Evolutionary conservation across 2,113 vertebrate species (phyloP), one percentile per base, ranked within the genome.

Genomic region (Hypocryptadius cinnamomeus): DNA sequence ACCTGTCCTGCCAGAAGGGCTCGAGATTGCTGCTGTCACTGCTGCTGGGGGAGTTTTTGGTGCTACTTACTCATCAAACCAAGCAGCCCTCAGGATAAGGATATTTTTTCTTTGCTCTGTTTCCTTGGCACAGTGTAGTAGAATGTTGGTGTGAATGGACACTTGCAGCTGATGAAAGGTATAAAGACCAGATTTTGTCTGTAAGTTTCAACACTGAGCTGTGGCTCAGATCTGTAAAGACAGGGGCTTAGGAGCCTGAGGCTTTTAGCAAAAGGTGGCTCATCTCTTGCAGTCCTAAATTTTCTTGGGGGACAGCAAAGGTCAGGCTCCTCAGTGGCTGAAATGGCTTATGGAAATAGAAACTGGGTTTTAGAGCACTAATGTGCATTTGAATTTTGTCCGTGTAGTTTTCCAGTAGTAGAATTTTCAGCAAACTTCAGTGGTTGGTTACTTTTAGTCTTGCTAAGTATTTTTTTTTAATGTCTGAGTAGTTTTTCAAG

Each of bases 1-100:
- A 88, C 92, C 91, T 94, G 89, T 94, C 87, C 90, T 90, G 82
- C 90, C 85, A 90, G 82, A 60, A 92, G 91, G 87, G 64, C 76
- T 79, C 1, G 27, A 63, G 66, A 72, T 79, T 33, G 4, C 65
- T 71, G 44, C 47, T 71, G 53, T 72, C 27, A 0, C 77, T 83
- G 78, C 85, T 85, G 50, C 63, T 90, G 68, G 28, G 24, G 80
- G 68, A 18, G 61, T 11, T 80, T 44, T 51, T 81, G 3, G 53
- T 72, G 74, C 31, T 9, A 10, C 39, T 90, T 19, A 24, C 53
- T 88, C 79, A 64, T 57, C 78, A 65, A 57, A 72, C 27, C 30
- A 28, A n/a, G 35, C 44, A 39, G 24, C 54, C 17, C 37, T 44
- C 40, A 60, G 61, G 42, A 65, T 12, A 11, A 42, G 51, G 70